Conservation (phyloP, 2,797 vertebrate species). For the Babyrousa celebensis region DNA sequence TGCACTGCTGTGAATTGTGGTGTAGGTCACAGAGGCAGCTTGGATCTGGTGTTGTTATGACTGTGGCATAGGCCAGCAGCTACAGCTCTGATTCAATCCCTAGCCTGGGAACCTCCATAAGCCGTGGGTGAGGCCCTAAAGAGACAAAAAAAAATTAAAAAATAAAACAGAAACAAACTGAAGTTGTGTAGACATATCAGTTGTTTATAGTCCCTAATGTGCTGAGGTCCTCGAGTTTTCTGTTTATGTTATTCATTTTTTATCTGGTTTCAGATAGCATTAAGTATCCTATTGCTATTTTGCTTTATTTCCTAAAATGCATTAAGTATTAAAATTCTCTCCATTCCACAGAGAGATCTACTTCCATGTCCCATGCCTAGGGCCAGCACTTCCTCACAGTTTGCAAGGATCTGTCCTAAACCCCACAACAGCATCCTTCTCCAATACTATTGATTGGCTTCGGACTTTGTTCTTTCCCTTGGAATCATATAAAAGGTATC, state of each 20-base stretch:
- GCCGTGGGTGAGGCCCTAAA: too few species aligned
- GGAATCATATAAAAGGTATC: conserved; percentile 4
- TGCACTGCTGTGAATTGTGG: too few species aligned
- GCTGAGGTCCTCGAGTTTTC: not conserved
- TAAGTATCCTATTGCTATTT: conserved; percentile 42
- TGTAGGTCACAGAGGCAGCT: too few species aligned
- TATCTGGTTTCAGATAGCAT: conserved; percentile 53
- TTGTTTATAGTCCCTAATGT: conserved; percentile 16
- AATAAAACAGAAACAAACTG: not conserved
- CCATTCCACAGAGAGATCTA: not conserved
- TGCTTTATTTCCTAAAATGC: conserved; percentile 60
- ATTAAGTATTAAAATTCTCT: conserved; percentile 55
- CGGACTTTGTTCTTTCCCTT: not conserved
- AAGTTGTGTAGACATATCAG: not conserved
- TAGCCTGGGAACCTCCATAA: too few species aligned
- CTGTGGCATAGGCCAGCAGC: too few species aligned
- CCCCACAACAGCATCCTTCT: not conserved
- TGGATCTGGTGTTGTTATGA: too few species aligned
- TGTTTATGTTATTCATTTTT: conserved; percentile 38
- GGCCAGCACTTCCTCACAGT: not conserved
- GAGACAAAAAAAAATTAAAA: too few species aligned
- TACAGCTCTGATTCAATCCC: too few species aligned
- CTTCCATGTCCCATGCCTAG: not conserved
- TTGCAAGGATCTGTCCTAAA: conserved; percentile 51
- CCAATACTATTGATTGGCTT: not conserved